Conservation (phyloP, 2,113 vertebrate species). For the Hystrix cristata region DNA sequence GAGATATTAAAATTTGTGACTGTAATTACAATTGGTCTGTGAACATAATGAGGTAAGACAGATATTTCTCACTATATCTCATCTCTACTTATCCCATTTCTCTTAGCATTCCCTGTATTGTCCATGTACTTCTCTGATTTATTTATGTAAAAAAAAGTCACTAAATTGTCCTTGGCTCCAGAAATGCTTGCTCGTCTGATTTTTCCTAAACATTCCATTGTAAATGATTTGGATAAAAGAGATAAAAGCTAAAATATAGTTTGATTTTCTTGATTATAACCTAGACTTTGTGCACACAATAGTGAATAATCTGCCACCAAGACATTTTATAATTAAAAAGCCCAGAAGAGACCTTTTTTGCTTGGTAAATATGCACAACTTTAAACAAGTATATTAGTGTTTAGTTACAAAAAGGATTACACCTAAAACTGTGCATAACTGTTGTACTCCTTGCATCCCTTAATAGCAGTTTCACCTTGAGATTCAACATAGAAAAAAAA, state of each 20-base stretch:
- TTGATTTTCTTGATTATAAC: background rate
- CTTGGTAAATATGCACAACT: background rate
- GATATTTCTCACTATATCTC: background rate
- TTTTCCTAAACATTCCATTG: background rate
- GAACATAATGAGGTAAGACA: background rate
- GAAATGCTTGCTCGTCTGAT: background rate
- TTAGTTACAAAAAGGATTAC: background rate
- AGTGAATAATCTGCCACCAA: background rate
- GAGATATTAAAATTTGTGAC: background rate
- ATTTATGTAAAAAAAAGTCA: constrained; percentile 3
- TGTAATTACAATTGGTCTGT: background rate
- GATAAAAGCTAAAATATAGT: background rate
- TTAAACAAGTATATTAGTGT: background rate
- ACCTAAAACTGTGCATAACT: background rate
- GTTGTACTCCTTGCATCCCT: background rate
- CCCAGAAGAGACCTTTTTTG: background rate
- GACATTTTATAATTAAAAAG: background rate
- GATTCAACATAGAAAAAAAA: background rate
- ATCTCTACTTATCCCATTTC: background rate
- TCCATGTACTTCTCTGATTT: background rate
- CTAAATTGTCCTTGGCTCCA: background rate
- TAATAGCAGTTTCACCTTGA: background rate
- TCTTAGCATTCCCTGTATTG: background rate
- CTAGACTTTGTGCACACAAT: background rate
- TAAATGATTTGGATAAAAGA: background rate